Base-by-base conservation (phyloP, 1,140 invertebrate genomes). In the Tetranychus urticae region DNA sequence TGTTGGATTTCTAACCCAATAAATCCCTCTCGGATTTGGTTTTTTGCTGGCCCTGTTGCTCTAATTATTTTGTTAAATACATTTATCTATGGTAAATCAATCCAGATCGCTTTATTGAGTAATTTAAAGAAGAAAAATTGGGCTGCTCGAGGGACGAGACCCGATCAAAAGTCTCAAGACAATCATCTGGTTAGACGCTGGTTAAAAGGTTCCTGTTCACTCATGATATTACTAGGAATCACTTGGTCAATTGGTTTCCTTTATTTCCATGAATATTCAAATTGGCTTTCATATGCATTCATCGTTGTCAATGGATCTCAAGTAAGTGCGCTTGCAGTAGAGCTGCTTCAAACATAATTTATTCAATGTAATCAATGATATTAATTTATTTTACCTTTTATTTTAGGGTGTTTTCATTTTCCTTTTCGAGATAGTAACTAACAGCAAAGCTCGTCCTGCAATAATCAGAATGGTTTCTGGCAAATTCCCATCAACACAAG, bases 251-350 rank as follows among this genome's bases (percentile, higher is more conserved):
- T 65, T 45, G 63, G 61, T 31, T 48, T 65, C 1, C 58, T 67
- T 23, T 63, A 61, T 3, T 64, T 65, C 7, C 37, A 63, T 35
- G 37, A 63, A 52, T 60, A 35, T 35, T 31, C 55, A n/a, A 48
- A 61, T 10, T 34, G 36, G 6, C 45, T 63, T 13, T 63, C 63
- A 8, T 67, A 67, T 47, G 23, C 65, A 8, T 67, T 67, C 33
- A 65, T 62, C 10, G 23, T 67, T 33, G 47, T 65, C n/a, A 67
- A 67, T 52, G 61, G 59, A 45, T 58, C 65, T 7, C 66, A 67
- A 59, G 50, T 52, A 6, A 52, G 5, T 47, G 23, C 23, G 23
- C 23, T 23, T 23, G 23, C 23, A 47, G 46, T 2, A 8, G 8
- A 3, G 7, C 13, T 47, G 13, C 46, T 47, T 8, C 1, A 47